These are phyloP conservation scores for Agrenia bidenticulata DNA, from an alignment of 2,888 invertebrate species.

Conservation along the genomic window DNA sequence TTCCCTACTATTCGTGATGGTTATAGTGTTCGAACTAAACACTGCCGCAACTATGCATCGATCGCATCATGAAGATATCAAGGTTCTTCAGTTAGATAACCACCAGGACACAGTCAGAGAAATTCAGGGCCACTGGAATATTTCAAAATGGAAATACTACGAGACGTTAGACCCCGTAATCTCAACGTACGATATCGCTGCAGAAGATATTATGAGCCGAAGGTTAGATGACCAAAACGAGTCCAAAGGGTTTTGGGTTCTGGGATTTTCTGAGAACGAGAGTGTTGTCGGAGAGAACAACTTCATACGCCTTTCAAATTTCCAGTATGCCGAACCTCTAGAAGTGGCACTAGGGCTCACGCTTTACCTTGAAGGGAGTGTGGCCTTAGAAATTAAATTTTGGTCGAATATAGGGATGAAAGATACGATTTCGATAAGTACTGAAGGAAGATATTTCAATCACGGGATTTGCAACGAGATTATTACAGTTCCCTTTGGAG, in stretches of 20 bases:
- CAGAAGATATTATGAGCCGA: neutral
- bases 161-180: too few species aligned
- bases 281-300: neutral
- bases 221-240: neutral
- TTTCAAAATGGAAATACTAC: too few species aligned
- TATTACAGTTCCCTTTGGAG: neutral
- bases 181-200: neutral
- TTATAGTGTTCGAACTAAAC: too few species aligned
- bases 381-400: neutral
- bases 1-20: too few species aligned
- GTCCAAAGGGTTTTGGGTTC: neutral
- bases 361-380: conserved; percentile 4
- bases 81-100: too few species aligned
- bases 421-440: neutral
- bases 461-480: neutral
- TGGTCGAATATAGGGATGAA: neutral
- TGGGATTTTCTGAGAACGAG: neutral
- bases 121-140: too few species aligned
- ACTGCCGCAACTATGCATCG: too few species aligned
- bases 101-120: too few species aligned
- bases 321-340: neutral
- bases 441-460: conserved; percentile 3
- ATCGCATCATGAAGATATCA: too few species aligned
- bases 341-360: neutral
- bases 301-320: neutral